Conservation (phyloP, 1,140 invertebrate species). For the Rhopalosiphum padi region DNA sequence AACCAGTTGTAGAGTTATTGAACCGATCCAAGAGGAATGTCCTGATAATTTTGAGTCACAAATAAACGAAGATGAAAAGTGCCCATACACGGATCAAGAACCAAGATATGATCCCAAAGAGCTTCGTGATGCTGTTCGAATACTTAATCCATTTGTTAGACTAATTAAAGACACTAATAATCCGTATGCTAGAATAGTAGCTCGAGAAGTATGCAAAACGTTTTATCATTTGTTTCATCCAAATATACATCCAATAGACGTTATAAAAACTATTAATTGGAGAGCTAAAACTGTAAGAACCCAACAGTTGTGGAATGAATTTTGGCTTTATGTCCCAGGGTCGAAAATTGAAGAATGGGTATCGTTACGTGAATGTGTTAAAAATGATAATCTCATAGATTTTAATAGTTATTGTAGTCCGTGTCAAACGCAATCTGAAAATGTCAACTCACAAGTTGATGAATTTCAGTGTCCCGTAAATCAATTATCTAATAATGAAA, state of each 20-base stretch:
- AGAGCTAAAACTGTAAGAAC: not conserved
- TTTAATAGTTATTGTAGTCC: not conserved
- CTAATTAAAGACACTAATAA: slow-evolving; percentile 40
- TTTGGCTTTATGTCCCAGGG: slow-evolving; percentile 14
- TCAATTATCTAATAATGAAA: not conserved
- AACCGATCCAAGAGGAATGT: not conserved
- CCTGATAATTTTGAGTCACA: not conserved
- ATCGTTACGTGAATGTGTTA: not conserved
- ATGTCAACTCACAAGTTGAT: not conserved
- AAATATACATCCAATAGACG: not conserved
- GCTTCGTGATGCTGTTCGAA: slow-evolving; percentile 17
- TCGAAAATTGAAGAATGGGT: not conserved
- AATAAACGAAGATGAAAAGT: not conserved
- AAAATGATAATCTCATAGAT: not conserved
- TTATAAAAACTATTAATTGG: slow-evolving; percentile 6
- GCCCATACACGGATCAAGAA: not conserved
- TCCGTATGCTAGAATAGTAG: slow-evolving; percentile 37
- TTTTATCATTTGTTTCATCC: slow-evolving; percentile 27
- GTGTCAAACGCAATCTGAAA: not conserved
- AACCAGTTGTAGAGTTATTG: not conserved
- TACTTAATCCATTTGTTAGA: slow-evolving; percentile 35
- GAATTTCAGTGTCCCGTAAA: not conserved
- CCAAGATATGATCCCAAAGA: slow-evolving; percentile 34
- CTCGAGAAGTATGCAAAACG: slow-evolving; percentile 32
- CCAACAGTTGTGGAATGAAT: slow-evolving; percentile 12